These are phyloP conservation scores for Heliconius aoede DNA, from an alignment of 2,888 invertebrate species.

Conservation along the genomic window DNA sequence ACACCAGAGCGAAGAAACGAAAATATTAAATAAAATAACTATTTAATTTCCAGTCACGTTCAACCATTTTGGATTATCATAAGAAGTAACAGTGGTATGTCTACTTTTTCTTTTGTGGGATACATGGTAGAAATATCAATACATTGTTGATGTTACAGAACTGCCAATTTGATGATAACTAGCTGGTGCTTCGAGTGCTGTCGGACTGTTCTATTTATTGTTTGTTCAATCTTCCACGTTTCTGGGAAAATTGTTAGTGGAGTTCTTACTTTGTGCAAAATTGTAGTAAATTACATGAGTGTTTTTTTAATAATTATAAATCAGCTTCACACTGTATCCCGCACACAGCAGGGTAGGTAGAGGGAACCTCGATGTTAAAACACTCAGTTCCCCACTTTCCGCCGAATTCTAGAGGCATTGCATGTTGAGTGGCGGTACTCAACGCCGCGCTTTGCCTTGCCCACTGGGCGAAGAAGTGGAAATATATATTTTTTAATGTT, in stretches of 20 bases:
- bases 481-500: too few species aligned
- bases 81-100: background rate
- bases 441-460: too few species aligned
- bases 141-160: slow-evolving; percentile 48
- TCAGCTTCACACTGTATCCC: too few species aligned
- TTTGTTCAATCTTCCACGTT: slow-evolving; percentile 25
- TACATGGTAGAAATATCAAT: slow-evolving; percentile 36
- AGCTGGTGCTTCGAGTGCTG: slow-evolving; percentile 32
- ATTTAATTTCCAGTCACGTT: too few species aligned
- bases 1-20: too few species aligned
- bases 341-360: too few species aligned
- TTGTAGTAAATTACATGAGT: background rate
- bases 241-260: slow-evolving; percentile 24
- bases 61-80: background rate
- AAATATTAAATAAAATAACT: too few species aligned
- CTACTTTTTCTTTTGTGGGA: background rate
- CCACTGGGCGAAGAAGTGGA: too few species aligned
- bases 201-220: slow-evolving; percentile 31
- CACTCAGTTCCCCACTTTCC: too few species aligned
- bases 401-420: too few species aligned
- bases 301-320: background rate
- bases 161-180: slow-evolving; percentile 43
- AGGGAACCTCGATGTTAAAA: too few species aligned
- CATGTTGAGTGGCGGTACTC: too few species aligned
- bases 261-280: slow-evolving; percentile 12